Evolutionary conservation across 2,888 invertebrate species (phyloP).

Genomic region (Ophonus ardosiacus): DNA sequence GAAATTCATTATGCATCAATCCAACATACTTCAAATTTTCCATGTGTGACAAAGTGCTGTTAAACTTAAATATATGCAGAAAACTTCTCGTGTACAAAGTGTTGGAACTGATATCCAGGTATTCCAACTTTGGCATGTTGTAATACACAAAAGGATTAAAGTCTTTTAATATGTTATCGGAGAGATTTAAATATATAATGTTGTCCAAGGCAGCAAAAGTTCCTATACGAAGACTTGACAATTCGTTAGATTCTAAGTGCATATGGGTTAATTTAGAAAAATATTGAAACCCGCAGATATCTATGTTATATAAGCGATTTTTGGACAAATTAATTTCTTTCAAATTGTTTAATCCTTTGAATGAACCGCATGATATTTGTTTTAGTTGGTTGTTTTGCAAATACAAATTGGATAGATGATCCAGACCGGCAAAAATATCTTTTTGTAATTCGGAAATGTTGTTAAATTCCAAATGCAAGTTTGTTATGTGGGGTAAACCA

Average conservation of each 20-base stretch:
- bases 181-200: slow-evolving; percentile 40
- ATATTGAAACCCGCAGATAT: slow-evolving; percentile 51
- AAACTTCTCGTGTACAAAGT: slow-evolving; percentile 53
- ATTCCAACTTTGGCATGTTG: slow-evolving; percentile 52
- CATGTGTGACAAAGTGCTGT: slow-evolving; percentile 50
- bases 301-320: slow-evolving; percentile 41
- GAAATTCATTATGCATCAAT: slow-evolving; percentile 50
- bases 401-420: slow-evolving; percentile 21
- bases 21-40: slow-evolving; percentile 53
- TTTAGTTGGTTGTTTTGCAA: slow-evolving; percentile 45
- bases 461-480: slow-evolving; percentile 45
- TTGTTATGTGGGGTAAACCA: not conserved
- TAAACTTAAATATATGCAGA: slow-evolving; percentile 56
- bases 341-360: slow-evolving; percentile 41
- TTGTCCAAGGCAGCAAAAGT: slow-evolving; percentile 54
- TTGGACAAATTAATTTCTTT: slow-evolving; percentile 25
- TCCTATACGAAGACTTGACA: slow-evolving; percentile 44
- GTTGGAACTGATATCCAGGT: slow-evolving; percentile 57
- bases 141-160: slow-evolving; percentile 47
- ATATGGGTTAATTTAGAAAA: slow-evolving; percentile 47
- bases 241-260: slow-evolving; percentile 33
- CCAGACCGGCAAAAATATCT: slow-evolving; percentile 12
- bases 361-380: slow-evolving; percentile 17
- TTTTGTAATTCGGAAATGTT: slow-evolving; percentile 5
- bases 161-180: slow-evolving; percentile 53